Base-by-base conservation (phyloP, 2,113 vertebrate genomes). In the Stigmatopora argus region DNA sequence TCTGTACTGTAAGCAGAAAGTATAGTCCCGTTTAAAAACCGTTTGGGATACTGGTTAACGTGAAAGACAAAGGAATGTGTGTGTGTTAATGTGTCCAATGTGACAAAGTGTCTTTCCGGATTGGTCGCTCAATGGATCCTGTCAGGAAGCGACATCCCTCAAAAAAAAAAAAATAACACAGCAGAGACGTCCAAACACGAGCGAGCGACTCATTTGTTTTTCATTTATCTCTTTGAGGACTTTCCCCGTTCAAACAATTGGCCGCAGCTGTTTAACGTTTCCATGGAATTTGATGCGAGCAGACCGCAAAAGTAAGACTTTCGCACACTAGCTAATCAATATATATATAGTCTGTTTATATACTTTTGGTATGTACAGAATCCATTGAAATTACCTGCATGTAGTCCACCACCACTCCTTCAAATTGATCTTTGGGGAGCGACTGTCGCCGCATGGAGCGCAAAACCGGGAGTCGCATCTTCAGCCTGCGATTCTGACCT, bases 391-490 rank as follows among this genome's bases (percentile, higher is more conserved):
- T 77, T 46, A 94, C 94, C 92, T 93, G 91, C 86, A 92, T 79
- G 80, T 91, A 93, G 80, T 95, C 94, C 83, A 95, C 93, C 19
- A 93, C 92, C 74, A 94, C 93, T 38, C 92, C 92, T 86, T 94
- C 94, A 84, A 93, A 93, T 88, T 92, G 93, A 71, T 94, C 93
- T 84, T 90, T 92, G 86, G 92, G 85, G 65, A 93, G 83, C 48
- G 93, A 92, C 26, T 90, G 78, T 55, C 88, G 89, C 47, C 87
- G 78, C 74, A 90, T 84, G 70, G 92, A 88, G 18, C 89, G 90
- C 72, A 95, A 86, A 46, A 90, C 90, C 7, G 93, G 94, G 77
- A 95, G 87, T 86, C 91, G 91, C 90, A 93, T 89, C 83, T 92
- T 92, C 83, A 94, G 85, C 75, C 83, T 86, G 75, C 88, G 92